phyloP scores from a whole-genome alignment of 2,113 vertebrate genomes.

The Hepsetus odoe region DNA sequence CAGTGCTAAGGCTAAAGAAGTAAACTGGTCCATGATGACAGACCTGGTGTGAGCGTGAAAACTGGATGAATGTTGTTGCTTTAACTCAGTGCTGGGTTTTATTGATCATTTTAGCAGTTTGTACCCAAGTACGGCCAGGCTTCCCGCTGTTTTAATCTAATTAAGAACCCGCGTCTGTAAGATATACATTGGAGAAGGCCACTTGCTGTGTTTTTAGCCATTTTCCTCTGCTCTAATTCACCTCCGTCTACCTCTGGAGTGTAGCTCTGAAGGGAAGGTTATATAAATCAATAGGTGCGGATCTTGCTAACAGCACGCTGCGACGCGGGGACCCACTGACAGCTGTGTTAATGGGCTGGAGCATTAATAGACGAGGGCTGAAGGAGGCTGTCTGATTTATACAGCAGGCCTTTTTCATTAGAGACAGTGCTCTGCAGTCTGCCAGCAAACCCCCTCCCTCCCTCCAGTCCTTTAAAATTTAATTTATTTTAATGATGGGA shows the following conservation, averaged over 20 bases:
- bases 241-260: conserved; percentile 2
- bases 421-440: neutral
- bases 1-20: no score
- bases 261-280: conserved; percentile 31
- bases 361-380: conserved; percentile 8
- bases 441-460: neutral
- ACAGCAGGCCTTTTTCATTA: conserved; percentile 19
- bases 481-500: conserved; percentile 10
- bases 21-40: no score
- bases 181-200: neutral
- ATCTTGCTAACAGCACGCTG: conserved; percentile 35
- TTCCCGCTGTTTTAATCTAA: neutral
- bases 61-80: no score
- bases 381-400: conserved; percentile 34
- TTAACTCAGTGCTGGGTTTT: no score
- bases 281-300: conserved; percentile 52
- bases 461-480: neutral
- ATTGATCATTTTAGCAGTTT: no score
- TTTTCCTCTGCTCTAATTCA: conserved; percentile 16
- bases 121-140: no score
- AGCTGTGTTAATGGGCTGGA: conserved; percentile 43
- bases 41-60: no score
- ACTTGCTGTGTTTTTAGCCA: neutral
- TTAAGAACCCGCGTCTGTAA: neutral
- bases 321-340: conserved; percentile 10